Evolutionary conservation across 1,140 invertebrate species (phyloP), one percentile per base, ranked within the genome.

Genomic region (Alviniconcha marisindica): DNA sequence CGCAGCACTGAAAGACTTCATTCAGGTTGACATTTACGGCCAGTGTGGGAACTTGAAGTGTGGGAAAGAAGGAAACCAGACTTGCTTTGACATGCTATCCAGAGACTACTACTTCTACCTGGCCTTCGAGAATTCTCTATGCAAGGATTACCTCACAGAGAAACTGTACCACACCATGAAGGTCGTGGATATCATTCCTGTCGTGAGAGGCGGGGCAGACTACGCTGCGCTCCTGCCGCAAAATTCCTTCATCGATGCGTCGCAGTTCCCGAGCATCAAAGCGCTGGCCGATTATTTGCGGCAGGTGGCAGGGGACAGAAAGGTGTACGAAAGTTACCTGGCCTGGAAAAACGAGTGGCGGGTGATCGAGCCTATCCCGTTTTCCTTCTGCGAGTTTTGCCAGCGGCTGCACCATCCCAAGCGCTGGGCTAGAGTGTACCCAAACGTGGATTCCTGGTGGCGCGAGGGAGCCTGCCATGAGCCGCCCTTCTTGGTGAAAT

Each of bases 81-180:
- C 78, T 21, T 88, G 89, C 73, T 77, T 85, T 18, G 40, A 83
- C 36, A 82, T 85, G 71, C 36, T 92, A 15, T 69, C 77, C 18
- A 83, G 78, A 5, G 78, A 88, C 56, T 92, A 91, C 82, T 91
- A 91, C 78, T 92, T 91, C 74, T 94, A 94, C 82, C 79, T 94
- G 12, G 83, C 93, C 12, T 94, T 94, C 84, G 94, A 94, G 93
- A 99, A 99, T 93, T 98, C 97, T 0, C 98, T 99, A 89, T 99
- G 98, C 92, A 95, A 95, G 76, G 98, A 99, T 93, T 99, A 99
- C 92, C 97, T 99, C 71, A 99, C 98, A 0, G 98, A 99, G 91
- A 99, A 99, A 92, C 97, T 98, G 91, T 99, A 97, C 91, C 84
- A 86, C 7, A 40, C 77, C 42, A 78, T 86, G 36, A 84, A 85